Conservation (phyloP, 2,113 vertebrate genomes). For the Microtus montanus region DNA sequence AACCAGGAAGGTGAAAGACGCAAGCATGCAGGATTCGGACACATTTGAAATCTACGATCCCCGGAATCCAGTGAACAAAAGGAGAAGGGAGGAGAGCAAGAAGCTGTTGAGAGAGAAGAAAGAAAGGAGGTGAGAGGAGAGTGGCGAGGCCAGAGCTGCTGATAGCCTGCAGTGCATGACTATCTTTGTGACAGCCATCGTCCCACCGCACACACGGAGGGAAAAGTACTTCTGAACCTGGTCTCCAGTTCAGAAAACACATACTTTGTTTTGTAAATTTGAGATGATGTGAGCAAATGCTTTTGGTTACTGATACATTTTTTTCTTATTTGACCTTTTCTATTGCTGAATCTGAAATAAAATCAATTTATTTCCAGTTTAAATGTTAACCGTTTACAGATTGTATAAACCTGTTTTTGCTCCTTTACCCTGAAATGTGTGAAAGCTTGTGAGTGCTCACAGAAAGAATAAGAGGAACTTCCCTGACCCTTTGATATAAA, state of each 20-base stretch:
- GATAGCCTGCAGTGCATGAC: constrained; percentile 51
- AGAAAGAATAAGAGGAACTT: constrained; percentile 52
- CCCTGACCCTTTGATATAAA: constrained; percentile 21
- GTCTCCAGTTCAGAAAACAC: constrained; percentile 76
- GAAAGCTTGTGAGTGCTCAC: constrained; percentile 40
- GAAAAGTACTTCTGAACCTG: constrained; percentile 81
- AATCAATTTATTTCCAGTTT: constrained; percentile 66
- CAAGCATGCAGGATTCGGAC: constrained; percentile 96
- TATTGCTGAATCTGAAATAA: constrained; percentile 79
- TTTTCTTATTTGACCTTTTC: constrained; percentile 67
- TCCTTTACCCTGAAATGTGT: constrained; percentile 53
- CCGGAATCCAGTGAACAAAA: constrained; percentile 97
- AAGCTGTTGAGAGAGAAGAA: constrained; percentile 98
- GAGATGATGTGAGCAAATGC: constrained; percentile 67
- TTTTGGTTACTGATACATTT: constrained; percentile 62
- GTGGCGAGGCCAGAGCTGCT: not conserved
- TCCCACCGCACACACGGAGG: constrained; percentile 68
- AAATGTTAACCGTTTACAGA: constrained; percentile 57
- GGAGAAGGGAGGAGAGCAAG: constrained; percentile 97
- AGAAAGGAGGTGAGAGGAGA: constrained; percentile 88
- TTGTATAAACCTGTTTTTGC: constrained; percentile 17
- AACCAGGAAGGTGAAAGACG: constrained; percentile 97
- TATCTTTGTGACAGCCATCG: constrained; percentile 60
- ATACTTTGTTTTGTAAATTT: constrained; percentile 79
- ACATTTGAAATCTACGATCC: constrained; percentile 99